Conservation (phyloP, 1,140 invertebrate species). For the Phymorhynchus buccinoides region DNA sequence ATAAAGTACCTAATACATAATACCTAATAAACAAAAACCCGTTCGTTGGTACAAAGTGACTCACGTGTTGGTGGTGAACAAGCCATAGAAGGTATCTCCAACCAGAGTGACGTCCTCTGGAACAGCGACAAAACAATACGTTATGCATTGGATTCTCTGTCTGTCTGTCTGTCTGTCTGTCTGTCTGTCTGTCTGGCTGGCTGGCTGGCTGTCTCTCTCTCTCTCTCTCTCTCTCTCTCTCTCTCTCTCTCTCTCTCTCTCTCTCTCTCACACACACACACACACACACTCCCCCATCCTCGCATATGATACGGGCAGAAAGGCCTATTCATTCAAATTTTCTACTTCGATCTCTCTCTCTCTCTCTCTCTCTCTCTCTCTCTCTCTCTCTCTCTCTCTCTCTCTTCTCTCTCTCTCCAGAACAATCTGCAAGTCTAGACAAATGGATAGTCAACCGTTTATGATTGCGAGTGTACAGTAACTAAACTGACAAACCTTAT, state of each 20-base stretch:
- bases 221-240: neutral
- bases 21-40: too few relatives aligned
- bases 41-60: too few relatives aligned
- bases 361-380: neutral
- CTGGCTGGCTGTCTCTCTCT: neutral
- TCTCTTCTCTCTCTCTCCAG: too few relatives aligned
- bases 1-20: too few relatives aligned
- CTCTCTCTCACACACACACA: neutral
- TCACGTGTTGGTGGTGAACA: slow-evolving; percentile 88
- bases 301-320: too few relatives aligned
- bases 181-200: too few relatives aligned
- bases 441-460: too few relatives aligned
- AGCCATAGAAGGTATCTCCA: slow-evolving; percentile 85
- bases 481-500: too few relatives aligned
- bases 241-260: neutral
- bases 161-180: neutral
- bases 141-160: neutral
- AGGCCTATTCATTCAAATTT: too few relatives aligned
- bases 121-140: slow-evolving; percentile 12
- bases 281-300: neutral
- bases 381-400: neutral
- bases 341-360: neutral
- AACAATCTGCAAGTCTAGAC: too few relatives aligned
- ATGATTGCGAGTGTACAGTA: too few relatives aligned
- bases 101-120: slow-evolving; percentile 71